Percentiles rank a stretch among this genome's conserved stretches.
phyloP scores from a whole-genome alignment of 2,797 vertebrate genomes.

The Lindbergichthys nudifrons region DNA sequence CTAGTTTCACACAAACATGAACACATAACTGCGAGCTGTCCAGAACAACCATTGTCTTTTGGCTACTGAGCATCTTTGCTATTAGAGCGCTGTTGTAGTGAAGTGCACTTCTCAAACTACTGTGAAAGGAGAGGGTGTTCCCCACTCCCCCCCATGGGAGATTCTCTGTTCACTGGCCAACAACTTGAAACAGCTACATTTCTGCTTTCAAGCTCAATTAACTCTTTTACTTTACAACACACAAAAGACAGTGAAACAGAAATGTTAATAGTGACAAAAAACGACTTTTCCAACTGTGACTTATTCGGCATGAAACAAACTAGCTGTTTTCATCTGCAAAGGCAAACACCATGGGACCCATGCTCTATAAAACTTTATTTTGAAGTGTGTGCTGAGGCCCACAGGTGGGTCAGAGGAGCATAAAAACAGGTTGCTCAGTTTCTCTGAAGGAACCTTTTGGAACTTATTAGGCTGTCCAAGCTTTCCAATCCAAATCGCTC shows the following conservation, averaged over 20 bases:
- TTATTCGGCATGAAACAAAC: constrained; percentile 38
- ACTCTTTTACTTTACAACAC: constrained; percentile 19
- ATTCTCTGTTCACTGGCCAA: constrained; percentile 5
- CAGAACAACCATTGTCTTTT: constrained; percentile 10
- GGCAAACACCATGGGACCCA: constrained; percentile 15
- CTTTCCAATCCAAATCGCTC: constrained; percentile 7
- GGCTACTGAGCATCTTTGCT: background rate
- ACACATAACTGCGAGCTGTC: constrained; percentile 31
- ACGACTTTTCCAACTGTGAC: constrained; percentile 18
- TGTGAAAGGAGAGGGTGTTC: background rate
- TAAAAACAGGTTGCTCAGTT: constrained; percentile 31
- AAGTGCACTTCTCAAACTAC: constrained; percentile 2
- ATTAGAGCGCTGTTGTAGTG: constrained; percentile 6
- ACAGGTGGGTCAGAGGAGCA: constrained; percentile 37
- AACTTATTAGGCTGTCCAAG: constrained; percentile 19
- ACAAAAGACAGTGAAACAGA: constrained; percentile 18
- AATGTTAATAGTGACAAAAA: constrained; percentile 28
- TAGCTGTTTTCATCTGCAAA: constrained; percentile 38
- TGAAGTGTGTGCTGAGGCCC: constrained; percentile 25
- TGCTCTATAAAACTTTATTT: constrained; percentile 56
- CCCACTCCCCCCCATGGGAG: background rate
- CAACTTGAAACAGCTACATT: constrained; percentile 25
- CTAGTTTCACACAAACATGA: constrained; percentile 26
- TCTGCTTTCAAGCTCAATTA: constrained; percentile 41
- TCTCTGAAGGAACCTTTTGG: constrained; percentile 12